phyloP scores from a whole-genome alignment of 1,140 invertebrate species.

The Danaus plexippus region DNA sequence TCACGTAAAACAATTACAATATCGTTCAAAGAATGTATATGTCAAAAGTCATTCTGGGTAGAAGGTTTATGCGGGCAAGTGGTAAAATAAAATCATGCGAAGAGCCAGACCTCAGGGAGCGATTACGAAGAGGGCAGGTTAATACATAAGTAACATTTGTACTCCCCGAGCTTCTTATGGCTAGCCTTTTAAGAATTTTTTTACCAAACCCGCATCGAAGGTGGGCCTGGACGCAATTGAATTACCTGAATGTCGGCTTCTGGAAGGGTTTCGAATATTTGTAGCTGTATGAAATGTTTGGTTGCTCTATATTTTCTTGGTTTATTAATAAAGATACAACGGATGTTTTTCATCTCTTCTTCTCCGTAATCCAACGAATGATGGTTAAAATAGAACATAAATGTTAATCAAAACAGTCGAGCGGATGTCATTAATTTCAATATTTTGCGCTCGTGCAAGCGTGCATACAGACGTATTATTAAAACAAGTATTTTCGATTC shows the following conservation, averaged over 20 bases:
- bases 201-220: slow-evolving; percentile 28
- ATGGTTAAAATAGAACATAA: too few species aligned
- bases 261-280: slow-evolving; percentile 9
- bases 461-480: too few species aligned
- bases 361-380: too few species aligned
- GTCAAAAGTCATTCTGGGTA: slow-evolving; percentile 18
- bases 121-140: slow-evolving; percentile 43
- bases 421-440: too few species aligned
- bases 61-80: slow-evolving; percentile 26
- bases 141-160: slow-evolving; percentile 57
- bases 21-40: slow-evolving; percentile 17
- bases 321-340: too few species aligned
- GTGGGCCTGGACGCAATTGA: slow-evolving; percentile 25
- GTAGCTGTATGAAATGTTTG: too few species aligned
- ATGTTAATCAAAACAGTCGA: too few species aligned
- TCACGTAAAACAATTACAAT: slow-evolving; percentile 21
- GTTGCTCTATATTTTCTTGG: too few species aligned
- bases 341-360: too few species aligned
- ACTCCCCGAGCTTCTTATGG: slow-evolving; percentile 34
- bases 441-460: too few species aligned
- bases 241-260: slow-evolving; percentile 22
- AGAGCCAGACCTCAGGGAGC: slow-evolving; percentile 32
- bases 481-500: too few species aligned
- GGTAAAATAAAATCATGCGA: slow-evolving; percentile 48
- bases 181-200: slow-evolving; percentile 49